These are phyloP conservation scores for Microcaecilia unicolor DNA, from an alignment of 2,797 vertebrate species.

Conservation along the genomic window DNA sequence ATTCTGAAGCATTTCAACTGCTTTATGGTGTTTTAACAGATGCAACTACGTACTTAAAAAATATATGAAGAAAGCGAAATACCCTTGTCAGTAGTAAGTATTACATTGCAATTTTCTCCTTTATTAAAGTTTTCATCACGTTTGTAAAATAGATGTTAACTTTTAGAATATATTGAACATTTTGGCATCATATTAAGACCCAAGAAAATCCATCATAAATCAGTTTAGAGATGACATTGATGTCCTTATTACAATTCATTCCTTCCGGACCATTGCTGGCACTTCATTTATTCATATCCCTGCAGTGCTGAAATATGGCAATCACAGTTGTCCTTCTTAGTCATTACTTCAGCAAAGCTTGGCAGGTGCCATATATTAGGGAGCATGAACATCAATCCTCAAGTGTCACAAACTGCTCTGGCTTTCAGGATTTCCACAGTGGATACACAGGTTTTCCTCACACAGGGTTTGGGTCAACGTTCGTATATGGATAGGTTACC, in stretches of 20 bases:
- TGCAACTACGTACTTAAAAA: no score
- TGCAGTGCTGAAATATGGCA: slow-evolving; percentile 48
- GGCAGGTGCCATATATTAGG: slow-evolving; percentile 53
- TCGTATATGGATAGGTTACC: no score
- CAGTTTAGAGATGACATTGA: slow-evolving; percentile 53
- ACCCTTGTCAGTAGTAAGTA: slow-evolving; percentile 14
- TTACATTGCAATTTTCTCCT: slow-evolving; percentile 18
- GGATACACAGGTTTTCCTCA: no score
- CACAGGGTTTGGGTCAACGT: no score
- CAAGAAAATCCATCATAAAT: slow-evolving; percentile 53
- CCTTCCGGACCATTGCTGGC: slow-evolving; percentile 41
- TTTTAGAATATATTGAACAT: slow-evolving; percentile 39
- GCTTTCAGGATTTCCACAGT: no score
- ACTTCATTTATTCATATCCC: slow-evolving; percentile 52
- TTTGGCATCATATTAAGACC: slow-evolving; percentile 38
- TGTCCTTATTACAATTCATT: slow-evolving; percentile 55
- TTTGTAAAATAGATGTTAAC: slow-evolving; percentile 31
- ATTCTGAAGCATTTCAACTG: no score
- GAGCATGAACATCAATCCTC: no score
- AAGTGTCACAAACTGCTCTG: no score
- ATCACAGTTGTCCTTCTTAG: slow-evolving; percentile 49
- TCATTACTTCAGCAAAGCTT: slow-evolving; percentile 54
- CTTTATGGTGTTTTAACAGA: no score
- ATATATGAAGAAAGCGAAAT: slow-evolving; percentile 7
- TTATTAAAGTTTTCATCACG: slow-evolving; percentile 32